Conservation (phyloP, 2,113 vertebrate genomes). For the Lampris incognitus region DNA sequence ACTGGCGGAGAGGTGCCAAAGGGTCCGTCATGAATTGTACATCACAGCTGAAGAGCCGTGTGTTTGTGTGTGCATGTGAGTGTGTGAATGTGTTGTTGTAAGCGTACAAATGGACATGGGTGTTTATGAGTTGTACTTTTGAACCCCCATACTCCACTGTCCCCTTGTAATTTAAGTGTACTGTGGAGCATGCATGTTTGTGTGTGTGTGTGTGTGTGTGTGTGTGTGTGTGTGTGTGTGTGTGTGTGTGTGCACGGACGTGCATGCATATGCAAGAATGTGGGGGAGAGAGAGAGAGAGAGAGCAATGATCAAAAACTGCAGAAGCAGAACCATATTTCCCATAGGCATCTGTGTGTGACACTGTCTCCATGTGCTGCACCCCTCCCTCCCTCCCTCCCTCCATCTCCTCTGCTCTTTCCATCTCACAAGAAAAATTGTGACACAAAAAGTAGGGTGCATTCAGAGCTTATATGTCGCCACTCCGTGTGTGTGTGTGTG, state of each 20-base stretch:
- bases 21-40: background rate
- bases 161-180: background rate
- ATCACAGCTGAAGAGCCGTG: background rate
- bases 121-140: conserved; percentile 10
- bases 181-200: too few species aligned
- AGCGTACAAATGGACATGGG: background rate
- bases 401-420: background rate
- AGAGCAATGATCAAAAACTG: conserved; percentile 28
- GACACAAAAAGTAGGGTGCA: too few species aligned
- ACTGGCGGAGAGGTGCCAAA: conserved; percentile 24
- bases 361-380: background rate
- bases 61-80: background rate
- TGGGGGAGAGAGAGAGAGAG: background rate
- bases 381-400: background rate
- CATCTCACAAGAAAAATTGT: background rate
- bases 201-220: background rate
- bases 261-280: background rate
- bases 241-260: background rate
- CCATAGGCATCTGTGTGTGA: conserved; percentile 30
- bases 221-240: background rate
- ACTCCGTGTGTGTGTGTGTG: background rate
- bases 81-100: background rate
- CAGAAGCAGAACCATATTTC: conserved; percentile 39
- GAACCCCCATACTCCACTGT: conserved; percentile 16
- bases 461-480: too few species aligned